phyloP scores from a whole-genome alignment of 2,888 invertebrate genomes.

The Choristoneura rosaceana region DNA sequence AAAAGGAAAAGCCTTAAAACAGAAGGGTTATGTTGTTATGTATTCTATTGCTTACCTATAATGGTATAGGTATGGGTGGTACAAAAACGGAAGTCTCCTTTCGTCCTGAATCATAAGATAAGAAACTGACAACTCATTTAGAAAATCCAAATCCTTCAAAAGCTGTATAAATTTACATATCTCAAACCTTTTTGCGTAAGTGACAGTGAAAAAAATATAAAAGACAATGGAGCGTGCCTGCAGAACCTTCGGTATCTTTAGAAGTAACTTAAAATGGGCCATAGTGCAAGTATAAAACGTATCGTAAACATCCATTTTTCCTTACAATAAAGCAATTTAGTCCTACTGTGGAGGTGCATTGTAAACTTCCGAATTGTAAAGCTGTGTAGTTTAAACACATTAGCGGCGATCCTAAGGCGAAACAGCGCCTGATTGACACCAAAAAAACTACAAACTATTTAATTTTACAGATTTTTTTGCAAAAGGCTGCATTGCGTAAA shows the following conservation, averaged over 20 bases:
- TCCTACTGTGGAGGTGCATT: slow-evolving; percentile 77
- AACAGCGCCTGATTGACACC: slow-evolving; percentile 44
- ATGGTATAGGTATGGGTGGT: slow-evolving; percentile 7
- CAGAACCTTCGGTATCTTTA: slow-evolving; percentile 66
- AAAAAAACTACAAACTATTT: slow-evolving; percentile 45
- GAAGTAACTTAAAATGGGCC: slow-evolving; percentile 59
- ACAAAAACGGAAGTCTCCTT: slow-evolving; percentile 2
- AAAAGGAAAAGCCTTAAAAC: not conserved
- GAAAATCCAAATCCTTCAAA: slow-evolving; percentile 31
- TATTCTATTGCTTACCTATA: no score
- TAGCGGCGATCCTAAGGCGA: slow-evolving; percentile 67
- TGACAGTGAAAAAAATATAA: slow-evolving; percentile 36
- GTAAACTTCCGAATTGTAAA: slow-evolving; percentile 80
- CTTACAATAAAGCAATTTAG: slow-evolving; percentile 75
- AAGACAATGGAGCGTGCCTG: slow-evolving; percentile 51
- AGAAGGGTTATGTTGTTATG: not conserved
- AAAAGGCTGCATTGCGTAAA: slow-evolving; percentile 67
- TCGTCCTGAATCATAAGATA: slow-evolving; percentile 13
- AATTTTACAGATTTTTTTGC: slow-evolving; percentile 58
- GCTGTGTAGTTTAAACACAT: slow-evolving; percentile 62
- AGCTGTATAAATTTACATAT: slow-evolving; percentile 37
- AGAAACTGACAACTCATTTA: slow-evolving; percentile 26
- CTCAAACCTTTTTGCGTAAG: slow-evolving; percentile 37
- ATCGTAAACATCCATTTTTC: slow-evolving; percentile 76
- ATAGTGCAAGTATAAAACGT: slow-evolving; percentile 58